A percentile compares a stretch with the other conserved stretches of the same genome.
These are phyloP conservation scores for Champsocephalus esox DNA, from an alignment of 2,797 vertebrate species.

Conservation along the genomic window DNA sequence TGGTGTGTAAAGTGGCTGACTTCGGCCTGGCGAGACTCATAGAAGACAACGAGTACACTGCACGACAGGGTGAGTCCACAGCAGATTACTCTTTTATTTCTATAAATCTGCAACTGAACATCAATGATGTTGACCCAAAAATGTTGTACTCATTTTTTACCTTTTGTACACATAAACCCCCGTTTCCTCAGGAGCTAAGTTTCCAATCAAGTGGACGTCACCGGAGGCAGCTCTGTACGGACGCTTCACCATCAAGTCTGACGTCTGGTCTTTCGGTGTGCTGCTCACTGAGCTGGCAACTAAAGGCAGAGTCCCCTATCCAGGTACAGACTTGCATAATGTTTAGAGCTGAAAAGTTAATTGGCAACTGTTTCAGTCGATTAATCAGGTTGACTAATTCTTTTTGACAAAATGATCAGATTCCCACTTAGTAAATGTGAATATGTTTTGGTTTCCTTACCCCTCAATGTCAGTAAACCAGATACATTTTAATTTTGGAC, in stretches of 20 bases:
- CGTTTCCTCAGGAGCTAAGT: constrained; percentile 90
- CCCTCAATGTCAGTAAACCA: too few relatives aligned
- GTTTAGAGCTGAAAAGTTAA: too few relatives aligned
- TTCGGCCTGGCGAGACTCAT: constrained; percentile 96
- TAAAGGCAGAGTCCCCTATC: constrained; percentile 97
- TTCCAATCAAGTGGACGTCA: constrained; percentile 98
- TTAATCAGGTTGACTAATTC: too few relatives aligned
- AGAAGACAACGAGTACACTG: constrained; percentile 98
- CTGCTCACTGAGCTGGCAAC: constrained; percentile 95
- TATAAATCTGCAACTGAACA: background rate
- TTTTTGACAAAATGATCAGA: too few relatives aligned
- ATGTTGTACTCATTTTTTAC: background rate
- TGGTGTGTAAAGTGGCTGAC: constrained; percentile 96
- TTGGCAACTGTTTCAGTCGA: too few relatives aligned
- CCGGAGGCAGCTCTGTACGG: constrained; percentile 96
- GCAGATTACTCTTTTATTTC: background rate
- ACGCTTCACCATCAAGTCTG: constrained; percentile 98
- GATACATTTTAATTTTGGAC: too few relatives aligned
- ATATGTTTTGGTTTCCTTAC: too few relatives aligned
- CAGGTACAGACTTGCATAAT: constrained; percentile 82
- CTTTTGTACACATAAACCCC: background rate
- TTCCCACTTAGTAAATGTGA: too few relatives aligned
- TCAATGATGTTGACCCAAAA: background rate
- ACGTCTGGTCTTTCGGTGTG: constrained; percentile 98
- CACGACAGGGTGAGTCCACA: constrained; percentile 90